Evolutionary conservation across 2,888 invertebrate genomes (phyloP).

Genomic region (Microplitis manilae): DNA sequence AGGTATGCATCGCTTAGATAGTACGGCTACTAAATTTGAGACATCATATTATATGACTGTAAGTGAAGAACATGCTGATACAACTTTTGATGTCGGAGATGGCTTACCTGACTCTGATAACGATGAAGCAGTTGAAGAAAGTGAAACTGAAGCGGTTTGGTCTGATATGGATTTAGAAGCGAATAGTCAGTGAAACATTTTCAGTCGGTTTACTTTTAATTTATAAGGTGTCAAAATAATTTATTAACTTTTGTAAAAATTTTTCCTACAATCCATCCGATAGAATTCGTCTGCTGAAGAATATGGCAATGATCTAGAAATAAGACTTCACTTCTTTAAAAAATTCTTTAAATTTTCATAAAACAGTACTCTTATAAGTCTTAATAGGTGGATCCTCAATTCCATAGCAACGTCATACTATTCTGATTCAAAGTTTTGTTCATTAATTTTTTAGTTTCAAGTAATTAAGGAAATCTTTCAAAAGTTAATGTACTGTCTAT

Average conservation of each 20-base stretch:
- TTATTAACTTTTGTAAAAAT: not conserved
- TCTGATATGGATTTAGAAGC: constrained; percentile 77
- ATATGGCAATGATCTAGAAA: no score
- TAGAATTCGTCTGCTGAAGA: no score
- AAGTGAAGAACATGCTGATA: constrained; percentile 72
- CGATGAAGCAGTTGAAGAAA: constrained; percentile 72
- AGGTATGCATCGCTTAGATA: constrained; percentile 78
- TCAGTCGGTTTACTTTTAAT: not conserved
- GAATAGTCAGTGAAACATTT: constrained; percentile 64
- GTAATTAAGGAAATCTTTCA: no score
- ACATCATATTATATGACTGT: constrained; percentile 74
- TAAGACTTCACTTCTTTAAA: no score
- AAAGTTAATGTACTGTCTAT: no score
- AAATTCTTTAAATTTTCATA: no score
- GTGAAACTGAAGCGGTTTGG: constrained; percentile 77
- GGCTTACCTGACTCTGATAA: constrained; percentile 71
- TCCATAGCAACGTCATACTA: no score
- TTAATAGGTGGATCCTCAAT: no score
- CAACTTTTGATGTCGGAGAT: constrained; percentile 73
- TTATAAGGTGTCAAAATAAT: not conserved
- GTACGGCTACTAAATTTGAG: constrained; percentile 72
- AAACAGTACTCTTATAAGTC: no score
- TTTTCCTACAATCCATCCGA: not conserved
- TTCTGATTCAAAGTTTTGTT: no score
- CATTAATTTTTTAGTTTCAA: no score